phyloP scores from a whole-genome alignment of 2,888 invertebrate species.

The Dynastes maya region DNA sequence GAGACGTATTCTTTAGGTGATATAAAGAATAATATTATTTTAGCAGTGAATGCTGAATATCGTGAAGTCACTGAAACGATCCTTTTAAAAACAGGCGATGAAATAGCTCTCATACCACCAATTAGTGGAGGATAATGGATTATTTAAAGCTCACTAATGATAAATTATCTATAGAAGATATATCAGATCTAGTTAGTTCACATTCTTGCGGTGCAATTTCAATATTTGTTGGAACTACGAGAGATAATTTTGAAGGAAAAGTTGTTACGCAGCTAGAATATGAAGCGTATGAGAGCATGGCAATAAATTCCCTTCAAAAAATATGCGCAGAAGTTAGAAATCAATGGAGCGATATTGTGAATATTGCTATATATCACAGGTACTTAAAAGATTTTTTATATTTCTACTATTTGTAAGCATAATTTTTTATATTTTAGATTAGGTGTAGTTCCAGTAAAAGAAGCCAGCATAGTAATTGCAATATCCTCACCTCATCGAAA shows the following conservation, averaged over 20 bases:
- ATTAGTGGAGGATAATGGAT: slow-evolving; percentile 94
- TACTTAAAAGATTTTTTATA: slow-evolving; percentile 60
- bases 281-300: slow-evolving; percentile 96
- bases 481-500: slow-evolving; percentile 90
- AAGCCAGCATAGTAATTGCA: slow-evolving; percentile 92
- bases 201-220: slow-evolving; percentile 91
- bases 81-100: slow-evolving; percentile 80
- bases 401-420: neutral
- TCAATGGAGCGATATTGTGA: slow-evolving; percentile 82
- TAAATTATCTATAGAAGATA: slow-evolving; percentile 78
- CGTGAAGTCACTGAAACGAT: slow-evolving; percentile 73
- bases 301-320: slow-evolving; percentile 83
- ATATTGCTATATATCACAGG: slow-evolving; percentile 92
- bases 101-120: slow-evolving; percentile 94
- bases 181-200: slow-evolving; percentile 78
- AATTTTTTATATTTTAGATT: slow-evolving; percentile 72
- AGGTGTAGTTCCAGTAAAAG: slow-evolving; percentile 87
- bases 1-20: slow-evolving; percentile 77
- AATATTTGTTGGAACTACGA: slow-evolving; percentile 90
- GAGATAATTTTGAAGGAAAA: slow-evolving; percentile 88
- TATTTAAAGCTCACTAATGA: slow-evolving; percentile 79
- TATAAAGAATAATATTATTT: slow-evolving; percentile 80
- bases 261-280: slow-evolving; percentile 91
- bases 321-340: slow-evolving; percentile 83
- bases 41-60: slow-evolving; percentile 90